Evolutionary conservation across 2,113 vertebrate species (phyloP).

Genomic region (Semnopithecus entellus): DNA sequence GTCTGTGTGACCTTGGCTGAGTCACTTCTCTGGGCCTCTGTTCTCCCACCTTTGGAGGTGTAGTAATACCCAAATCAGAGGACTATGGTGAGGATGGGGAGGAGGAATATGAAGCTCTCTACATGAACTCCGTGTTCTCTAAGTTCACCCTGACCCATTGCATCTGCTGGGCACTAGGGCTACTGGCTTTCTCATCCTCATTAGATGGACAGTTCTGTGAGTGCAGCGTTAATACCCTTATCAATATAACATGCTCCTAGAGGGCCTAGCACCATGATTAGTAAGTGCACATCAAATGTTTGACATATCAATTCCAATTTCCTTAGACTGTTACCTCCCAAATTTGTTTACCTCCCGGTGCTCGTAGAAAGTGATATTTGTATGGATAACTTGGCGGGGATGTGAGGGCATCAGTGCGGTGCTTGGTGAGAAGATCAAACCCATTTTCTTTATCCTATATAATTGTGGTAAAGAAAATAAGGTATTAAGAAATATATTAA

Average conservation of each 20-base stretch:
- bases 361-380: neutral
- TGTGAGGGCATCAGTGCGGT: neutral
- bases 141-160: rapidly evolving
- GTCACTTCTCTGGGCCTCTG: neutral
- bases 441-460: neutral
- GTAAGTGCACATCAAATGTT: neutral
- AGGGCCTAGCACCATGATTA: neutral
- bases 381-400: neutral
- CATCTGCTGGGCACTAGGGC: no score
- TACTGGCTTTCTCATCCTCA: neutral
- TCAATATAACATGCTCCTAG: neutral
- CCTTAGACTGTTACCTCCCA: neutral
- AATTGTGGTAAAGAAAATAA: neutral
- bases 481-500: neutral
- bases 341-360: neutral
- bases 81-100: neutral
- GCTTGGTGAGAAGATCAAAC: neutral
- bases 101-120: neutral
- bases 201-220: neutral
- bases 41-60: neutral
- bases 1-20: neutral
- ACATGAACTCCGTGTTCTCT: neutral
- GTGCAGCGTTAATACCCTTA: rapidly evolving
- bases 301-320: neutral
- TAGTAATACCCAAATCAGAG: neutral